Base-by-base conservation (phyloP, 37 sponge, comb jelly and placozoan genomes). In the Haliclona indistincta region DNA sequence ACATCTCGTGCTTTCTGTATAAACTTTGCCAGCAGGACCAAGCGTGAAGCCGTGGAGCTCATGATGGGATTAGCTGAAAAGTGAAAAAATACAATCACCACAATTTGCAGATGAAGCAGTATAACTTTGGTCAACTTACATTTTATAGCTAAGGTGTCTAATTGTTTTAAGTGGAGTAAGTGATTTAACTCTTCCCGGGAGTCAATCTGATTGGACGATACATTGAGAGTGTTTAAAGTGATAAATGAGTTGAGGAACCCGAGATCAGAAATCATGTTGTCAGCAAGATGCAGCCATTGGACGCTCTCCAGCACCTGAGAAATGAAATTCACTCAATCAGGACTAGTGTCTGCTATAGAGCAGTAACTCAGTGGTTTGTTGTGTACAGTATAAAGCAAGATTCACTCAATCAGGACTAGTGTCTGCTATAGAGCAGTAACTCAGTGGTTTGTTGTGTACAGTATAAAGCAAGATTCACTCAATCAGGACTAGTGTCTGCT, bases 221-320 rank as follows among this genome's bases (percentile, higher is more conserved):
- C 36, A 25, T 89, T 73, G 41, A 89, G 84, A 0, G 66, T 17
- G 11, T 35, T 38, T 37, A 89, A 47, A n/a, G 60, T 49, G 30
- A 89, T 74, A 51, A 89, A 89, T 0, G 84, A 70, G 2, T 29
- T 22, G 23, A 89, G 28, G 43, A 81, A 63, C 23, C 56, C 44
- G 23, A 79, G 67, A 5, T 74, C 69, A n/a, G 45, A 2, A 6
- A 89, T 68, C 19, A 66, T 34, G 35, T 89, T 89, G 67, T 89
- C 75, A 11, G 89, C 83, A 25, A 89, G 39, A 36, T 83, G 53
- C 47, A 89, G 67, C 2, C 36, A 32, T 0, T 54, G 56, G 36
- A 89, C 52, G 5, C 63, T 43, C 65, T 89, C 89, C 75, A 89
- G 44, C 22, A 83, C 75, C 89, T 88, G 74, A 1, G 29, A 19